phyloP scores from a whole-genome alignment of 2,888 invertebrate species.

The Perithous albicinctus region DNA sequence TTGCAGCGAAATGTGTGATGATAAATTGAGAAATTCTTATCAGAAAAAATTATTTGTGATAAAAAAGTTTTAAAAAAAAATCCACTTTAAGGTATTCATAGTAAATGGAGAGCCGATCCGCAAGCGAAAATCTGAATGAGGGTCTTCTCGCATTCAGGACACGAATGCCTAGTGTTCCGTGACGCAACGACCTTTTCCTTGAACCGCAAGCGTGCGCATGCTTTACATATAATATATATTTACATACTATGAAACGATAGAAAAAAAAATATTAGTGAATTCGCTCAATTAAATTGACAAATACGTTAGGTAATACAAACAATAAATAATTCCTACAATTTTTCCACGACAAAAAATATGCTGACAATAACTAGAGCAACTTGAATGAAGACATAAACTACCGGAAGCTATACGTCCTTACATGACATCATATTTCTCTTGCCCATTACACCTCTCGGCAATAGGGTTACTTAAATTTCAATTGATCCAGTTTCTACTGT shows the following conservation, averaged over 20 bases:
- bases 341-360: background rate
- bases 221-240: background rate
- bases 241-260: background rate
- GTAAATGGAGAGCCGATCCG: background rate
- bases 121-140: background rate
- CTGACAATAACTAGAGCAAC: background rate
- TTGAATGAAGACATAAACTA: background rate
- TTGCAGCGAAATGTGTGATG: too few species aligned
- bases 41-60: background rate
- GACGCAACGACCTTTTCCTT: conserved; percentile 1
- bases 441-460: too few species aligned
- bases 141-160: background rate
- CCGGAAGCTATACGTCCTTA: background rate
- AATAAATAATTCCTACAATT: background rate
- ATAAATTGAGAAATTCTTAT: too few species aligned
- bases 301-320: background rate
- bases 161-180: background rate
- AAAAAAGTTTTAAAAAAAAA: too few species aligned
- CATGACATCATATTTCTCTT: background rate
- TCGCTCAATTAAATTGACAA: background rate
- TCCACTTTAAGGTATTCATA: too few species aligned
- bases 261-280: background rate
- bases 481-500: too few species aligned
- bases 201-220: background rate
- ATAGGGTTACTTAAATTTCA: too few species aligned